Evolutionary conservation across 2,888 invertebrate species (phyloP).

Genomic region (Macrophya annulata): DNA sequence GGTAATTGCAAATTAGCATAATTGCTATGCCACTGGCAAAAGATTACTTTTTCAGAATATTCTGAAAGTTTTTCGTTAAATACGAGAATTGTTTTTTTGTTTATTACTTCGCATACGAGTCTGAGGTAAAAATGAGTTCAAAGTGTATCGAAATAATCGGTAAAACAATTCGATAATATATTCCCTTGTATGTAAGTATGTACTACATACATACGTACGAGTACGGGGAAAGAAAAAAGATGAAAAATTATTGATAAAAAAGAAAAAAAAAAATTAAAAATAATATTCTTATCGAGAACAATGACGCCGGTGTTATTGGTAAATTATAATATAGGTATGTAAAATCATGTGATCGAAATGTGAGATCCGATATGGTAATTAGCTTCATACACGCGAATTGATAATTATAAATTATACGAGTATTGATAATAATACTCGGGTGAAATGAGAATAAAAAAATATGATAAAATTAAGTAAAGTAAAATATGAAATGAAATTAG

Average conservation of each 20-base stretch:
- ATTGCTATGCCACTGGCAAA: constrained; percentile 60
- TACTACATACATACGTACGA: background rate
- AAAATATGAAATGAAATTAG: background rate
- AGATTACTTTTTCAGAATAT: constrained; percentile 76
- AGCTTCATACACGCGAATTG: constrained; percentile 5
- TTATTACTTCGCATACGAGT: constrained; percentile 73
- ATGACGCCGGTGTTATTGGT: background rate
- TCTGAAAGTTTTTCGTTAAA: constrained; percentile 72
- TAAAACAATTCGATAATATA: background rate
- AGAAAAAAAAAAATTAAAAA: constrained; percentile 39
- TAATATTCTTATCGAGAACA: constrained; percentile 17
- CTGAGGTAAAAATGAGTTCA: constrained; percentile 67
- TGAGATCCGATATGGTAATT: constrained; percentile 33
- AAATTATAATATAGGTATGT: background rate
- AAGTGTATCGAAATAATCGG: background rate
- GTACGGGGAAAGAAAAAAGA: background rate
- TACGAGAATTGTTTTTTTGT: constrained; percentile 48
- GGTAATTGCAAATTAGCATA: constrained; percentile 48
- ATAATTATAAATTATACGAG: background rate
- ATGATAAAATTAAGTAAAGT: background rate
- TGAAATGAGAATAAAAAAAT: constrained; percentile 19
- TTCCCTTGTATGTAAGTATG: too few relatives aligned
- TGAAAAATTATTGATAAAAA: constrained; percentile 34
- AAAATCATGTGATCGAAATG: background rate
- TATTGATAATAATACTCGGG: constrained; percentile 4